A percentile compares a stretch with the other conserved stretches of the same genome.
Conservation (phyloP, 2,797 vertebrate species). For the Melanotaenia nigrans region DNA sequence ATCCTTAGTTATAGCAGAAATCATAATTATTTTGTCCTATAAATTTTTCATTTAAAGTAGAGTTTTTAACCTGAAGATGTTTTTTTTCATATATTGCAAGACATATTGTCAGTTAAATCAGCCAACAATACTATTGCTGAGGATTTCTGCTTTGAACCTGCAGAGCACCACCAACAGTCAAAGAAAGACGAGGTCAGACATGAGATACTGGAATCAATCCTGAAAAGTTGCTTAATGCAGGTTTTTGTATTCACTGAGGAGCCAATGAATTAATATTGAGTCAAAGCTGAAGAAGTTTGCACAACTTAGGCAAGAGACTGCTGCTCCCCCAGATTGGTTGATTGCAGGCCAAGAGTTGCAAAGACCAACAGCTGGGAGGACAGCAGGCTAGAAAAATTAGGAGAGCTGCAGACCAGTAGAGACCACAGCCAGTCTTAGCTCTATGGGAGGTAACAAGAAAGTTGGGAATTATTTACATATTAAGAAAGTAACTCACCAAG, state of each 20-base stretch:
- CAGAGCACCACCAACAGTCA: neutral
- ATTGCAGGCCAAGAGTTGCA: neutral
- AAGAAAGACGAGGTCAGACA: neutral
- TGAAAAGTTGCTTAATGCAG: neutral
- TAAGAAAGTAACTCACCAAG: neutral
- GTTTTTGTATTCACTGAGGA: neutral
- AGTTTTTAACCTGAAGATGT: neutral
- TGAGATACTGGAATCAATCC: neutral
- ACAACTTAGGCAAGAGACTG: neutral
- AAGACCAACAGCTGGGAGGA: neutral
- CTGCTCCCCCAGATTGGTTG: neutral
- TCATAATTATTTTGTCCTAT: neutral
- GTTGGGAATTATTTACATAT: neutral
- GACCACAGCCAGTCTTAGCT: neutral
- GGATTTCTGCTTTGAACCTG: no score
- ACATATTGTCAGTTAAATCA: neutral
- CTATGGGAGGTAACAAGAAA: neutral
- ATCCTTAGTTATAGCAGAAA: neutral
- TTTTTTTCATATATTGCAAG: neutral
- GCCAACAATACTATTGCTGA: neutral
- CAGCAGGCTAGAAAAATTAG: neutral
- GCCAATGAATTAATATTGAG: neutral
- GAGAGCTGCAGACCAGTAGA: neutral
- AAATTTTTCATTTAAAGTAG: neutral
- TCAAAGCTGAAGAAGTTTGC: neutral